Percentiles rank a stretch among this genome's conserved stretches.
These are phyloP conservation scores for Mus pahari DNA, from an alignment of 2,113 vertebrate genomes.

Conservation along the genomic window DNA sequence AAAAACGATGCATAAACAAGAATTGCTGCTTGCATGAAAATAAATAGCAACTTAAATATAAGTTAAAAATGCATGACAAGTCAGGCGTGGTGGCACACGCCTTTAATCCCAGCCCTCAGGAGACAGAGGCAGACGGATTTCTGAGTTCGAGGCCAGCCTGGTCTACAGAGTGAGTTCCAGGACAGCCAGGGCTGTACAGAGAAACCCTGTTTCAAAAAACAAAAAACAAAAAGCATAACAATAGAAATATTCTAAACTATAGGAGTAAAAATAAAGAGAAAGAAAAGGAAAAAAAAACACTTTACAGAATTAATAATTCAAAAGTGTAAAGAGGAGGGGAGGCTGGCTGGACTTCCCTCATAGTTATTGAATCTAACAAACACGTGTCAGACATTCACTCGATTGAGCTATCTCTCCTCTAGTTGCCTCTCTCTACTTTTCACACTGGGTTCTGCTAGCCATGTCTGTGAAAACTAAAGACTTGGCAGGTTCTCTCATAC, in stretches of 20 bases:
- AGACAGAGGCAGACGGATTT: too few relatives aligned
- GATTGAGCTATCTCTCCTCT: background rate
- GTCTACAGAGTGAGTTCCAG: too few relatives aligned
- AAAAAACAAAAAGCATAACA: too few relatives aligned
- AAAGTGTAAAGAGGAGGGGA: background rate
- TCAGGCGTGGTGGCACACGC: too few relatives aligned
- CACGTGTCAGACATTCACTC: background rate
- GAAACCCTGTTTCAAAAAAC: too few relatives aligned
- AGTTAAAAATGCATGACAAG: background rate
- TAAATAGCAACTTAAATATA: background rate
- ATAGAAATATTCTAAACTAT: background rate
- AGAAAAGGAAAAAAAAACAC: background rate
- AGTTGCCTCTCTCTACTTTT: background rate
- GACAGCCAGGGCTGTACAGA: too few relatives aligned
- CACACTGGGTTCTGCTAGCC: background rate
- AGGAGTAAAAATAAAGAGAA: background rate
- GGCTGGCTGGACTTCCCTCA: too few relatives aligned
- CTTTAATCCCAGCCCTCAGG: too few relatives aligned
- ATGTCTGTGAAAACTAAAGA: background rate
- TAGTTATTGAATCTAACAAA: background rate
- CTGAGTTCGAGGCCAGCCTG: too few relatives aligned
- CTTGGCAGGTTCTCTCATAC: background rate
- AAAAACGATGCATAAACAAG: background rate
- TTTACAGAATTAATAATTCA: background rate
- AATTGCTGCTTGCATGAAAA: background rate